Percentiles rank a stretch among this genome's conserved stretches.
Conservation (phyloP, 53 echinoderm and acorn worm species). For the Paelopatides confundens region DNA sequence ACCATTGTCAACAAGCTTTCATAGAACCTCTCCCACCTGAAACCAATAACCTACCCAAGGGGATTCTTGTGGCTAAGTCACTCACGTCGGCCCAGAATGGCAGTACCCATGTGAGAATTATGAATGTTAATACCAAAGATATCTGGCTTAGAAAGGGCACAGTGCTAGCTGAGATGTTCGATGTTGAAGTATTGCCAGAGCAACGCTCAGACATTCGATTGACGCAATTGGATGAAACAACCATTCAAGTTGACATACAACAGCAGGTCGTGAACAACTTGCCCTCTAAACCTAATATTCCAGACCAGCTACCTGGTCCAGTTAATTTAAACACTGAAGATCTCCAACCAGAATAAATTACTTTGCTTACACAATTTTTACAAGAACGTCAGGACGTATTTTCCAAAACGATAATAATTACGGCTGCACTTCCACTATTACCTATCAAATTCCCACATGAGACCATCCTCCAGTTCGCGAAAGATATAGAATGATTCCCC, state of each 20-base stretch:
- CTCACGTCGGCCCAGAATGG: neutral
- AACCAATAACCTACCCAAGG: neutral
- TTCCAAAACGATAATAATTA: slow-evolving; percentile 24
- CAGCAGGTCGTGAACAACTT: neutral
- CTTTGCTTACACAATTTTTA: neutral
- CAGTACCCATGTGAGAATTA: neutral
- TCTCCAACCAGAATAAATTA: neutral
- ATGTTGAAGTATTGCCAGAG: neutral
- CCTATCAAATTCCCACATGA: slow-evolving; percentile 45
- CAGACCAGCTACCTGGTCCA: neutral
- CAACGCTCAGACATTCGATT: neutral
- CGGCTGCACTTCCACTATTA: slow-evolving; percentile 19
- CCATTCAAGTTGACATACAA: neutral
- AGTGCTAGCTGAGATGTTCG: neutral
- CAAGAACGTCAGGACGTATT: slow-evolving; percentile 21
- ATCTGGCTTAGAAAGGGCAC: neutral
- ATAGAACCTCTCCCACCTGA: neutral
- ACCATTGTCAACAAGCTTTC: neutral
- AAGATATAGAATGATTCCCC: slow-evolving; percentile 38
- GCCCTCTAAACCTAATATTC: neutral
- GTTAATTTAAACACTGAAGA: neutral
- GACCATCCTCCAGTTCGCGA: slow-evolving; percentile 9
- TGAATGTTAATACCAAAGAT: neutral
- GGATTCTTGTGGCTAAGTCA: neutral
- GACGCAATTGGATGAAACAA: neutral